Percentiles rank a stretch among this genome's conserved stretches.
These are phyloP conservation scores for Drosophila murphyi DNA, from an alignment of 1,140 invertebrate species.

Conservation along the genomic window DNA sequence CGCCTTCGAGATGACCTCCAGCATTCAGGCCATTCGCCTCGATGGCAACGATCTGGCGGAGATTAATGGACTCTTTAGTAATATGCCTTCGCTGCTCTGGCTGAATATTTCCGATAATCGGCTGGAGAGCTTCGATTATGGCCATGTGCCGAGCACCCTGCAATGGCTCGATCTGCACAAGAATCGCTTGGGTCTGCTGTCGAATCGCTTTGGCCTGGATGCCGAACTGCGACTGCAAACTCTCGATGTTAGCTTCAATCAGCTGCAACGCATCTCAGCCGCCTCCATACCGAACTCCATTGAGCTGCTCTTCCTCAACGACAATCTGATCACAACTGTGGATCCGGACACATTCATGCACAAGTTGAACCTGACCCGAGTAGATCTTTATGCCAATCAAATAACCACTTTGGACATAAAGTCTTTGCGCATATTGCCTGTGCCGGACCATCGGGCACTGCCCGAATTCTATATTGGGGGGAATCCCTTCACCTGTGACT, in stretches of 20 bases:
- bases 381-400: slow-evolving; percentile 94
- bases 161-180: slow-evolving; percentile 96
- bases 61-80: slow-evolving; percentile 93
- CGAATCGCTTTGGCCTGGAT: slow-evolving; percentile 90
- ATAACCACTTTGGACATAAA: slow-evolving; percentile 92
- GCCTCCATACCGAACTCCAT: slow-evolving; percentile 91
- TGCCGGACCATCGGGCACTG: slow-evolving; percentile 88
- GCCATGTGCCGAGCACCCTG: slow-evolving; percentile 91
- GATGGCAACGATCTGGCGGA: slow-evolving; percentile 94
- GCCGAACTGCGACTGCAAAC: slow-evolving; percentile 90
- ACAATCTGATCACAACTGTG: slow-evolving; percentile 92
- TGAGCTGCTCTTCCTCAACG: slow-evolving; percentile 92
- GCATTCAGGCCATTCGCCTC: slow-evolving; percentile 93
- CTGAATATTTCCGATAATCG: slow-evolving; percentile 96
- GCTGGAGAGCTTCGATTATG: slow-evolving; percentile 95
- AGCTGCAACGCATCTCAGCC: slow-evolving; percentile 89
- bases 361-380: slow-evolving; percentile 92
- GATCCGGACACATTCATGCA: slow-evolving; percentile 93
- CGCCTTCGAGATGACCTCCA: slow-evolving; percentile 91
- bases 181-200: slow-evolving; percentile 93
- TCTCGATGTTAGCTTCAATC: slow-evolving; percentile 93
- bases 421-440: slow-evolving; percentile 90
- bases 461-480: slow-evolving; percentile 95
- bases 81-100: slow-evolving; percentile 93
- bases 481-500: slow-evolving; percentile 95